Conservation (phyloP, 2,113 vertebrate genomes). For the Misgurnus mizolepis region DNA sequence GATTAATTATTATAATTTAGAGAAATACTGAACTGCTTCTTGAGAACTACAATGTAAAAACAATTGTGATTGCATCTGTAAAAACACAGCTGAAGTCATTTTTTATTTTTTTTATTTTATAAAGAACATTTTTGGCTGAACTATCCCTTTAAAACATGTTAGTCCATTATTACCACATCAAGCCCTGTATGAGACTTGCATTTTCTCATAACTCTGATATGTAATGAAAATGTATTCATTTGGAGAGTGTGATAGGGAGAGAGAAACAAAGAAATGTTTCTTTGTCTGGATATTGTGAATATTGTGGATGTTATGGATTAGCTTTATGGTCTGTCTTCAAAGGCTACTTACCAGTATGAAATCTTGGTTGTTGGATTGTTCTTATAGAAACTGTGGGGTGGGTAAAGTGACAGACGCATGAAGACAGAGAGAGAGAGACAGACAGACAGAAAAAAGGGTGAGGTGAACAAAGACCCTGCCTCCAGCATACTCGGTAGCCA, state of each 20-base stretch:
- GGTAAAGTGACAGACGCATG: constrained; percentile 14
- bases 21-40: too few species aligned
- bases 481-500: constrained; percentile 29
- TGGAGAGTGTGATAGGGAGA: not conserved
- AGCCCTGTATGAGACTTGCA: constrained; percentile 19
- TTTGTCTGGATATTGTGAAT: not conserved
- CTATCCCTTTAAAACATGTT: too few species aligned
- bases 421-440: not conserved
- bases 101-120: too few species aligned
- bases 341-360: constrained; percentile 28
- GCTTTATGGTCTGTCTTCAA: not conserved
- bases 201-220: constrained; percentile 44
- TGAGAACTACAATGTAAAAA: too few species aligned
- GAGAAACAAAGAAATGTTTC: not conserved
- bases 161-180: too few species aligned
- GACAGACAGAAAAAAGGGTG: constrained; percentile 13
- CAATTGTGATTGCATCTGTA: too few species aligned
- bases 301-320: constrained; percentile 24
- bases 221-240: constrained; percentile 41
- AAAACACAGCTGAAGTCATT: too few species aligned
- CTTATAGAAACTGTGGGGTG: constrained; percentile 6
- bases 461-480: constrained; percentile 37
- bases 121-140: too few species aligned
- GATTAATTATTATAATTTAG: too few species aligned
- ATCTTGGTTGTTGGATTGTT: constrained; percentile 20